Percentiles rank a stretch among this genome's conserved stretches.
These are phyloP conservation scores for Casuarius casuarius DNA, from an alignment of 2,113 vertebrate genomes.

Conservation along the genomic window DNA sequence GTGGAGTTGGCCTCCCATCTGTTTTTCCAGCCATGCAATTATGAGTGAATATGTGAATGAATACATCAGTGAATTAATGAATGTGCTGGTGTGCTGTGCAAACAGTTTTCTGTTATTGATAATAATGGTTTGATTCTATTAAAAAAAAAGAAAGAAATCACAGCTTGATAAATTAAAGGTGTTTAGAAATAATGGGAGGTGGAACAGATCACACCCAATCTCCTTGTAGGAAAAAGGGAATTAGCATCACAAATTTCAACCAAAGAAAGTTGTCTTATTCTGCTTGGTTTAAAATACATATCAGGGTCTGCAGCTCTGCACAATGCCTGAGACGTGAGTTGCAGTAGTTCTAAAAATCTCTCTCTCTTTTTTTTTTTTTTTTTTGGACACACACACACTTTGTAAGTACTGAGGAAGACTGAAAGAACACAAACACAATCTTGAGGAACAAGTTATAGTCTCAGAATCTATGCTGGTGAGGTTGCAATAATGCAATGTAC, in stretches of 20 bases:
- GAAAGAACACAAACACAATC: not conserved
- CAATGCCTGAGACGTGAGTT: not conserved
- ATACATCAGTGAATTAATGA: not conserved
- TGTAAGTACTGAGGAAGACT: not conserved
- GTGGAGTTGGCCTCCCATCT: not conserved
- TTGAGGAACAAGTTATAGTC: not conserved
- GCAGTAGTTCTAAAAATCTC: not conserved
- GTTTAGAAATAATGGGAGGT: not conserved
- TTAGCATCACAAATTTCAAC: not conserved
- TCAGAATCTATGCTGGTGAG: not conserved
- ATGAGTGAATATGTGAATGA: not conserved
- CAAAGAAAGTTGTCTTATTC: not conserved
- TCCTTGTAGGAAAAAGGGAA: not conserved
- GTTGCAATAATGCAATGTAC: not conserved
- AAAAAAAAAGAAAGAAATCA: not conserved
- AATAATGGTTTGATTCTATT: not conserved
- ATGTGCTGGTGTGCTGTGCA: not conserved
- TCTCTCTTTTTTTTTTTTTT: not conserved
- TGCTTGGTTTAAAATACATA: not conserved
- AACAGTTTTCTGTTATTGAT: not conserved
- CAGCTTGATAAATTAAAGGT: not conserved
- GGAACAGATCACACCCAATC: not conserved
- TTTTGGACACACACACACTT: not conserved
- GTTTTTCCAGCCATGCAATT: not conserved
- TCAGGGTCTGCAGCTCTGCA: not conserved